Evolutionary conservation across 2,888 invertebrate species (phyloP), one percentile per base, ranked within the genome.

Genomic region (Drosophila quasianomalipes): DNA sequence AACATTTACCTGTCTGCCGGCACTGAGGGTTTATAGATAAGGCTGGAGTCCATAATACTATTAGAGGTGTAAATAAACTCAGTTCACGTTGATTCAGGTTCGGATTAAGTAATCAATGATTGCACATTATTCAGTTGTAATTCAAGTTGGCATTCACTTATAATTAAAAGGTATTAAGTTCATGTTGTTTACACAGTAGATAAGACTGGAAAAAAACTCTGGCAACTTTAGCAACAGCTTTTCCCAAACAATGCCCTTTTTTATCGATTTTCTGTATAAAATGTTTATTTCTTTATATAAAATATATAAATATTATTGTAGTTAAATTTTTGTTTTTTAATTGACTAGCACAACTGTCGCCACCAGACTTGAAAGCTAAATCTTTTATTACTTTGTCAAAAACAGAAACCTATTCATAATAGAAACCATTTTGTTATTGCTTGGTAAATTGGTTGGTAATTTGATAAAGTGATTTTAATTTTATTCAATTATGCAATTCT

Each of bases 21-120:
- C 54, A 57, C 52, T 52, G 28, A 19, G 31, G 35, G 52, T 54
- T 58, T 58, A 31, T 51, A 59, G 70, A 78, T 83, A 54, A 30
- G 19, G 28, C 22, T 9, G 6, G 3, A 44, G 30, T 49, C 30
- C 10, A 30, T 52, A n/a, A 22, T 28, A 5, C 4, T n/a, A 22
- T 57, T 33, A 3, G 44, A 53, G 31, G 52, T 70, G 57, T 26
- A 51, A 67, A 69, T 58, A 44, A 4, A n/a, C n/a, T 19, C 41
- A n/a, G 35, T 44, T 22, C 22, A 3, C 16, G 19, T 16, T 30
- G 35, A 28, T 30, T 31, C n/a, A 28, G 22, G 31, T 19, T 57
- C 14, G 39, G n/a, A 33, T 68, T 51, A n/a, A 39, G 30, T 7
- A 22, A 69, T 68, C 49, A 49, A 35, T 39, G 19, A 31, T 22